phyloP scores from a whole-genome alignment of 35 echinoderm and acorn worm species.

The Heliocidaris tuberculata region DNA sequence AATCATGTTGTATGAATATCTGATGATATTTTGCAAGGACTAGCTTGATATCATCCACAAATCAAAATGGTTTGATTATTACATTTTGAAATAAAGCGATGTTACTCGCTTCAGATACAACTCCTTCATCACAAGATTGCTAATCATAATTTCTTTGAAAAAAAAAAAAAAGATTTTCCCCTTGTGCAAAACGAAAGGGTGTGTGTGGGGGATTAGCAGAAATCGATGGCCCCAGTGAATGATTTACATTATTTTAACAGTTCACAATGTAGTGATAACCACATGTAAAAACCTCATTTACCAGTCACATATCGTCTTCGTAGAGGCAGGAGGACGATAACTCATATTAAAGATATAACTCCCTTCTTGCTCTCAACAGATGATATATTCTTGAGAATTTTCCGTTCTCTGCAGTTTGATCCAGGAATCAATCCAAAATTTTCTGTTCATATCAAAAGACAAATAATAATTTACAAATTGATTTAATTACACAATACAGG shows the following conservation, averaged over 20 bases:
- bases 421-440: neutral
- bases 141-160: too few species aligned
- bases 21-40: too few species aligned
- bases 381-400: neutral
- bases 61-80: too few species aligned
- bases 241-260: neutral
- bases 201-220: too few species aligned
- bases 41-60: too few species aligned
- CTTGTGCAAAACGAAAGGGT: too few species aligned
- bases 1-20: too few species aligned
- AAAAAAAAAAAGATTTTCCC: too few species aligned
- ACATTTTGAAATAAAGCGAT: too few species aligned
- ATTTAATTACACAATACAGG: neutral
- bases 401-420: neutral
- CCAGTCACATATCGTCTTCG: neutral
- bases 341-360: neutral
- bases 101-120: too few species aligned
- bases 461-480: neutral
- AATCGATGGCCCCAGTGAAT: neutral
- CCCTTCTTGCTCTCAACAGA: neutral
- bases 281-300: neutral
- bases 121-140: too few species aligned
- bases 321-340: neutral
- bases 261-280: too few species aligned
- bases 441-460: neutral